Conservation (phyloP, 2,888 invertebrate species). For the Mechanitis messenoides region DNA sequence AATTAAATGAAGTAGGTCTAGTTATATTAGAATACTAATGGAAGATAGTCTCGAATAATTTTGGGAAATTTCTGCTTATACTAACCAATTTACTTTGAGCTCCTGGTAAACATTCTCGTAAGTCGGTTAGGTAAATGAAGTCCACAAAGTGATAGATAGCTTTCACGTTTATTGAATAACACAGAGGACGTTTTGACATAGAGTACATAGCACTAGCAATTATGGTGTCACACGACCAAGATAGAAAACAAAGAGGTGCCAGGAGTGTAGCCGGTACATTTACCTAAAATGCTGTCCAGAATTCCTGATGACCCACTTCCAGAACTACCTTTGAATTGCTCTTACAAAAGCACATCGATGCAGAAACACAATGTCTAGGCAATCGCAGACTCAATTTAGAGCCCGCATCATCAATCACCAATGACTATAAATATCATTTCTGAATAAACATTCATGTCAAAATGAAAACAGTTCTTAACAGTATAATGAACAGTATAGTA, state of each 20-base stretch:
- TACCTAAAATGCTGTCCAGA: conserved; percentile 51
- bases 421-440: too few species aligned
- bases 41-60: too few species aligned
- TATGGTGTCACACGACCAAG: conserved; percentile 47
- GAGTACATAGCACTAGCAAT: conserved; percentile 34
- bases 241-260: conserved; percentile 44
- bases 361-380: conserved; percentile 63
- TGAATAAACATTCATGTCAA: too few species aligned
- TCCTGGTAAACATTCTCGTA: not conserved
- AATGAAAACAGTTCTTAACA: too few species aligned
- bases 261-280: conserved; percentile 40
- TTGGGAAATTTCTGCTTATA: too few species aligned
- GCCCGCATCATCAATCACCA: conserved; percentile 49
- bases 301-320: conserved; percentile 66
- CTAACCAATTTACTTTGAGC: too few species aligned
- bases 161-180: conserved; percentile 3
- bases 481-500: too few species aligned
- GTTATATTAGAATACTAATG: too few species aligned
- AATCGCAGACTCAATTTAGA: conserved; percentile 59
- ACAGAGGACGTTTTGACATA: conserved; percentile 33
- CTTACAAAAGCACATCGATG: conserved; percentile 68
- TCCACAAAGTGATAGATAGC: not conserved
- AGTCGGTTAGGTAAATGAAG: conserved; percentile 1
- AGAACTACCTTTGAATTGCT: conserved; percentile 62
- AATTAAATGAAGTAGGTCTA: not conserved